Evolutionary conservation across 92 coral and sea anemone genomes (phyloP).

Genomic region (Parazoanthus atlanticus): DNA sequence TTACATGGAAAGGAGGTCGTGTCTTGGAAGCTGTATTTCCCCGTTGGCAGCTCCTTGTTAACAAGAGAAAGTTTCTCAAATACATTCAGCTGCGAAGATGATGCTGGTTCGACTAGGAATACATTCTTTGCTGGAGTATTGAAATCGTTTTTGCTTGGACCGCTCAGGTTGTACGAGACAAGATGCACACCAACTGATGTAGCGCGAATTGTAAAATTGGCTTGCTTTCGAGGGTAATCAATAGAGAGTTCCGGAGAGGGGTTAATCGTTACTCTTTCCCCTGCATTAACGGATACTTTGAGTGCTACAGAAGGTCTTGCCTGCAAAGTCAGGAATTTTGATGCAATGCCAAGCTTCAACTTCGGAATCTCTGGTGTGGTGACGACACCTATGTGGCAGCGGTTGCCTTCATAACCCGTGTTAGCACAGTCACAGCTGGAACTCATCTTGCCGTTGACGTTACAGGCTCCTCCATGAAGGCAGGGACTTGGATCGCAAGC

Average conservation of each 20-base stretch:
- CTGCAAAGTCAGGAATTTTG: constrained; percentile 42
- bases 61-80: constrained; percentile 23
- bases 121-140: constrained; percentile 40
- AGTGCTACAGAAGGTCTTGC: constrained; percentile 51
- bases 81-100: background rate
- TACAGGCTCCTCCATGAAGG: constrained; percentile 58
- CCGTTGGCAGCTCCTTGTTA: constrained; percentile 49
- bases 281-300: constrained; percentile 16
- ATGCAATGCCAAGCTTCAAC: constrained; percentile 30
- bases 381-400: constrained; percentile 61
- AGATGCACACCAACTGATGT: constrained; percentile 38
- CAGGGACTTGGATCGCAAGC: constrained; percentile 76
- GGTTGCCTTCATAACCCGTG: constrained; percentile 69
- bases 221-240: background rate
- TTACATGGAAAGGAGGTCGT: constrained; percentile 25
- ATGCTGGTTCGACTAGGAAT: constrained; percentile 40
- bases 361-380: constrained; percentile 54
- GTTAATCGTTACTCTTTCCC: constrained; percentile 14
- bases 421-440: constrained; percentile 59
- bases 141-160: constrained; percentile 43
- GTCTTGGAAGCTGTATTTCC: constrained; percentile 37
- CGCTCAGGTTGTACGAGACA: constrained; percentile 30
- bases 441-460: background rate
- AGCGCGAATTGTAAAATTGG: constrained; percentile 38
- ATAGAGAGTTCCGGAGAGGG: constrained; percentile 38